Base-by-base conservation (phyloP, 2,113 vertebrate species). In the Campylomormyrus tamandua region DNA sequence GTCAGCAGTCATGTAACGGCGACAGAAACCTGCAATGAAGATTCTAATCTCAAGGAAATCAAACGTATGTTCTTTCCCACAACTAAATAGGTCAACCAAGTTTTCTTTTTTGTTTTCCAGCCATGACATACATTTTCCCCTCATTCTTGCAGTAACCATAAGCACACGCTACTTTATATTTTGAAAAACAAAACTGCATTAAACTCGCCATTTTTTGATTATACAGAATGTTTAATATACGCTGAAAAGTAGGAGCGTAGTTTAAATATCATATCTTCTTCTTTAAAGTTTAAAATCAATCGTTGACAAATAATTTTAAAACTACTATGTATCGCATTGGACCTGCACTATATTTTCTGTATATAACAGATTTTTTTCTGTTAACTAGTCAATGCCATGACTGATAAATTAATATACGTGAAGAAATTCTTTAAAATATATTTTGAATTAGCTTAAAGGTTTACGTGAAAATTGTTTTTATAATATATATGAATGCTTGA, bases 51-150 rank as follows among this genome's bases (percentile, higher is more conserved):
- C 83, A 48, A 84, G 46, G 45, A 84, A 84, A 84, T 84, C 83
- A 84, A n/a, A 80, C 2, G 83, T 10, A 46, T 39, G 35, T 45
- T 84, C 42, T 84, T 84, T 84, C 83, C 83, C 83, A 48, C 83
- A 84, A 84, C 83, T 84, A 84, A 84, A 84, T 84, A 84, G 83
- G 83, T 84, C 83, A 84, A 45, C 17, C 42, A 84, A 24, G 42
- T 84, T 83, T 24, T 24, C 83, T 84, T 24, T 48, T 84, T 84
- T 84, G 83, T 48, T 48, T 84, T 84, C 9, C 83, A 21, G 48
- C 9, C 46, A 46, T 84, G 83, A 46, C 83, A 84, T 83, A 83
- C 45, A 84, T 84, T 84, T 84, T 48, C 83, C 83, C 45, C 42
- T 84, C 39, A 45, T 84, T 19, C 21, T 10, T 21, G 2, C 80